These are phyloP conservation scores for Eptatretus burgeri DNA, from an alignment of 2,113 vertebrate species.

Conservation along the genomic window DNA sequence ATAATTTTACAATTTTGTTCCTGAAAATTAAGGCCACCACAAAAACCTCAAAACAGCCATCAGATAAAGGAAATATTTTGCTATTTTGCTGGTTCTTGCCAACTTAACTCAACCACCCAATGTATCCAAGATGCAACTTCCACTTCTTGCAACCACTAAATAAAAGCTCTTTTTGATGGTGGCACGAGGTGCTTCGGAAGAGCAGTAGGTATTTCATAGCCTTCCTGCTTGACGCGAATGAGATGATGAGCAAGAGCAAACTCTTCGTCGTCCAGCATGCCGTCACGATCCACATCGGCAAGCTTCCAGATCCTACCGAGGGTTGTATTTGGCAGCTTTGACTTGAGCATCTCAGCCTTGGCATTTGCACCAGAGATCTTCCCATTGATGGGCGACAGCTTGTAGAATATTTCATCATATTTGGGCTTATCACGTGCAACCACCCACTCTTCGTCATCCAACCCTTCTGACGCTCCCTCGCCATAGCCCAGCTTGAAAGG, in stretches of 20 bases:
- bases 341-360: constrained; percentile 63
- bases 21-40: no score
- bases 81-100: no score
- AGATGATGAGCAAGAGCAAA: constrained; percentile 63
- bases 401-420: constrained; percentile 78
- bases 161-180: constrained; percentile 17
- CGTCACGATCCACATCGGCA: constrained; percentile 54
- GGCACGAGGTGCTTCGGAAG: constrained; percentile 44
- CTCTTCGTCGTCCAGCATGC: constrained; percentile 68
- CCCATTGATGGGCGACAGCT: constrained; percentile 42
- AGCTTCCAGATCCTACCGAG: constrained; percentile 73
- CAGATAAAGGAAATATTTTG: no score
- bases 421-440: constrained; percentile 76
- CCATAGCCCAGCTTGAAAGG: constrained; percentile 40
- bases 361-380: constrained; percentile 45
- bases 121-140: no score
- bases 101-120: no score
- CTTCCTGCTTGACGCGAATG: constrained; percentile 61
- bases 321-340: constrained; percentile 56
- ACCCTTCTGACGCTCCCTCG: constrained; percentile 14
- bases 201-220: constrained; percentile 42
- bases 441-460: constrained; percentile 40
- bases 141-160: no score
- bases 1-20: no score
- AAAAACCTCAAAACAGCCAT: no score